A percentile compares a stretch with the other conserved stretches of the same genome.
phyloP scores from a whole-genome alignment of 2,797 vertebrate genomes.

The Lacerta bilineata region DNA sequence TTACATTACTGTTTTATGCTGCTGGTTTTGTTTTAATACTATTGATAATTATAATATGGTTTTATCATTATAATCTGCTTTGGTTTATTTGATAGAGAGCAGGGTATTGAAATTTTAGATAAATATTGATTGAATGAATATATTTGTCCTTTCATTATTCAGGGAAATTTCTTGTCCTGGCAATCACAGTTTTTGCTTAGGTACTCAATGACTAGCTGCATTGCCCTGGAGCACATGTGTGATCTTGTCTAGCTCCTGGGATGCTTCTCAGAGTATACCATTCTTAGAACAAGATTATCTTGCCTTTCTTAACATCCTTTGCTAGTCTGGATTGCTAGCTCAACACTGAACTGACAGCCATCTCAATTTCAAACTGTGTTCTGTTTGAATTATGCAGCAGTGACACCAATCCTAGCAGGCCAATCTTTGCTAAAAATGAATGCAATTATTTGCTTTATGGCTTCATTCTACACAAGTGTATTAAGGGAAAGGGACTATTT shows the following conservation, averaged over 20 bases:
- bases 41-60: not conserved
- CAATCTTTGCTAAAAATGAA: constrained; percentile 38
- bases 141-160: not conserved
- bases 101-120: not conserved
- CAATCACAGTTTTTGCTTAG: not conserved
- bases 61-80: not conserved
- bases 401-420: constrained; percentile 37
- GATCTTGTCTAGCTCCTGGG: not conserved
- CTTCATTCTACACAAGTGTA: constrained; percentile 38
- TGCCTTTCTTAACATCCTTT: not conserved
- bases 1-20: not conserved
- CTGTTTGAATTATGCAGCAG: constrained; percentile 22
- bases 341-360: constrained; percentile 7
- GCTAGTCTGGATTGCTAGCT: not conserved
- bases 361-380: constrained; percentile 6
- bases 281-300: not conserved
- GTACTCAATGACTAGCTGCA: not conserved
- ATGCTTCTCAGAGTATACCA: not conserved
- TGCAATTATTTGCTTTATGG: constrained; percentile 40
- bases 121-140: not conserved
- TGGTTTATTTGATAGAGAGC: not conserved
- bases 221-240: not conserved
- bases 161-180: not conserved
- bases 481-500: constrained; percentile 47
- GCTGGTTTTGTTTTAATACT: not conserved